Percentiles rank a stretch among this genome's conserved stretches.
These are phyloP conservation scores for Diploptera punctata DNA, from an alignment of 2,888 invertebrate genomes.

Conservation along the genomic window DNA sequence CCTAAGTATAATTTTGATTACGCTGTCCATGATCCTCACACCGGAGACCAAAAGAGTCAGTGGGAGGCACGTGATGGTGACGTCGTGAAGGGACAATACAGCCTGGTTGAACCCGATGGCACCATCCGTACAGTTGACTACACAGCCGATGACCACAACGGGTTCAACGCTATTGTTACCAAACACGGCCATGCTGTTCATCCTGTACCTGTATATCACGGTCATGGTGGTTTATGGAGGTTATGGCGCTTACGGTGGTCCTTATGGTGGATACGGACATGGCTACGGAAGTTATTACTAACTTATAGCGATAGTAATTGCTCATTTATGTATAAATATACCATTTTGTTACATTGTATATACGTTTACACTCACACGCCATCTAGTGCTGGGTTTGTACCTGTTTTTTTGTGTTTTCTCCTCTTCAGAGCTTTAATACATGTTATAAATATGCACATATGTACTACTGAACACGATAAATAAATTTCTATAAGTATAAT, in stretches of 20 bases:
- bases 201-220: neutral
- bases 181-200: constrained; percentile 39
- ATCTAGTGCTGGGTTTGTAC: too few relatives aligned
- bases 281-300: neutral
- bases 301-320: too few relatives aligned
- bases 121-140: constrained; percentile 41
- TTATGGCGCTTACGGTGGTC: neutral
- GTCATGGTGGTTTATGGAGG: neutral
- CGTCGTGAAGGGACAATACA: constrained; percentile 8
- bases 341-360: too few relatives aligned
- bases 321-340: too few relatives aligned
- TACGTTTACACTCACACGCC: too few relatives aligned
- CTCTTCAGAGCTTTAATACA: too few relatives aligned
- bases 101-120: constrained; percentile 8
- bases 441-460: too few relatives aligned
- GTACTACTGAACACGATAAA: too few relatives aligned
- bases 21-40: constrained; percentile 13
- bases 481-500: too few relatives aligned
- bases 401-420: too few relatives aligned
- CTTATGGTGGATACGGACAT: too few relatives aligned
- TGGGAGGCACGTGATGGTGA: constrained; percentile 9
- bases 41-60: constrained; percentile 6
- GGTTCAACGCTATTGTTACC: constrained; percentile 47
- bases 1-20: constrained; percentile 6
- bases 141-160: constrained; percentile 47